phyloP scores from a whole-genome alignment of 1,140 invertebrate species.

The Oryzaephilus surinamensis region DNA sequence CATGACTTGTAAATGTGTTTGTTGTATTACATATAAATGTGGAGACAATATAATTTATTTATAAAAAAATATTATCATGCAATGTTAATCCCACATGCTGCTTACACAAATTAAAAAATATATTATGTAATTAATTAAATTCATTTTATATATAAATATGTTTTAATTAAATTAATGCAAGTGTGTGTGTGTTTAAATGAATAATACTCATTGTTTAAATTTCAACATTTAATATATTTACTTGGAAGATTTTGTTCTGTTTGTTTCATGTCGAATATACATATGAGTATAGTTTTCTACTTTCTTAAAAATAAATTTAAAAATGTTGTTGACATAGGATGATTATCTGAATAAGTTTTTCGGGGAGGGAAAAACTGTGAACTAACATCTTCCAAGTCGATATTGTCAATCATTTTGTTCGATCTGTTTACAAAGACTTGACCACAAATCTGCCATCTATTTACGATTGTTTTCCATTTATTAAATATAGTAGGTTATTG shows the following conservation, averaged over 20 bases:
- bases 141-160: too few species aligned
- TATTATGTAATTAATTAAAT: too few species aligned
- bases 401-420: conserved; percentile 21
- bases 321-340: conserved; percentile 19
- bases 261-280: too few species aligned
- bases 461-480: too few species aligned
- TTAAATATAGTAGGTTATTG: too few species aligned
- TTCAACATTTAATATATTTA: neutral
- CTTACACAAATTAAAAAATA: too few species aligned
- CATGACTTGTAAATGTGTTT: too few species aligned
- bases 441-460: conserved; percentile 7
- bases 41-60: too few species aligned
- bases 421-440: conserved; percentile 18
- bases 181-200: neutral
- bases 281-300: conserved; percentile 5
- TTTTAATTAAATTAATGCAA: too few species aligned
- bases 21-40: too few species aligned
- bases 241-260: neutral
- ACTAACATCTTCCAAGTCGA: conserved; percentile 5
- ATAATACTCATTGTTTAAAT: neutral
- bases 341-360: conserved; percentile 21
- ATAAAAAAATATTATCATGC: too few species aligned
- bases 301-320: neutral
- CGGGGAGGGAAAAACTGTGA: conserved; percentile 14
- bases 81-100: too few species aligned